phyloP scores from a whole-genome alignment of 2,113 vertebrate species.

The Papio anubis region DNA sequence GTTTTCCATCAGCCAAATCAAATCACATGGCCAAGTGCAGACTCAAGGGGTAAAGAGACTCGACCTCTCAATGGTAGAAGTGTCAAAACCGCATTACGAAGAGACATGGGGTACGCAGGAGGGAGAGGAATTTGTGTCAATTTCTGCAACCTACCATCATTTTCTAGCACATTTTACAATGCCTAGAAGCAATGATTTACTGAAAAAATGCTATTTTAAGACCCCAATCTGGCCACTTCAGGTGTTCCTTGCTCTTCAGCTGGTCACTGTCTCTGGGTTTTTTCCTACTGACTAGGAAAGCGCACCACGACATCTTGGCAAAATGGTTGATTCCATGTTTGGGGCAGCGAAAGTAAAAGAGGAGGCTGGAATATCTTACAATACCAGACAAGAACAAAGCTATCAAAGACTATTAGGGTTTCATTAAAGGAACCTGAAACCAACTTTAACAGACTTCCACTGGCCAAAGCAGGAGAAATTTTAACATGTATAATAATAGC shows the following conservation, averaged over 20 bases:
- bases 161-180: background rate
- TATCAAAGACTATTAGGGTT: background rate
- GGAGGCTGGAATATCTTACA: background rate
- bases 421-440: background rate
- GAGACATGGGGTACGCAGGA: background rate
- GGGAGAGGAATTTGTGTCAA: background rate
- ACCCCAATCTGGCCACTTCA: background rate
- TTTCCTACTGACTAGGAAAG: background rate
- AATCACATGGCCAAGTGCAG: background rate
- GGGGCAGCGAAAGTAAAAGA: background rate
- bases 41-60: background rate
- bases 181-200: background rate
- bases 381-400: background rate
- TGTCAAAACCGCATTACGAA: background rate
- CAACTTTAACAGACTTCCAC: background rate
- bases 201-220: background rate
- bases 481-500: background rate
- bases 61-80: background rate
- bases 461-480: background rate
- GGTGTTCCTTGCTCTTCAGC: background rate
- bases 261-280: background rate
- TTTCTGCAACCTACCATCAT: background rate
- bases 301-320: background rate
- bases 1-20: background rate
- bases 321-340: background rate